Percentiles rank a stretch among this genome's conserved stretches.
These are phyloP conservation scores for Ivindomyrus marchei DNA, from an alignment of 2,113 vertebrate genomes.

Conservation along the genomic window DNA sequence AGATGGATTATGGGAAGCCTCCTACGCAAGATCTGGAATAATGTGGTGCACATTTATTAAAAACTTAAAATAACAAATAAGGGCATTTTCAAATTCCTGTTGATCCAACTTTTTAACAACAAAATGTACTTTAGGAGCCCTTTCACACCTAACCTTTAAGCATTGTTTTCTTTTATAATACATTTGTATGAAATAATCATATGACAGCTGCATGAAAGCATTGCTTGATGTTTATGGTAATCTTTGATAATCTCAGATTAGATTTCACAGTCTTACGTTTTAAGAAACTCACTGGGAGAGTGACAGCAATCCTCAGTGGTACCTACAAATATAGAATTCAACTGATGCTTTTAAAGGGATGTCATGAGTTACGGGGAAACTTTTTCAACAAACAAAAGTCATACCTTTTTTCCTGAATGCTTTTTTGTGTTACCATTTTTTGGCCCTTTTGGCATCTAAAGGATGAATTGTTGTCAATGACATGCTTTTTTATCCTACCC, in stretches of 20 bases:
- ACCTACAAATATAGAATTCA: conserved; percentile 5
- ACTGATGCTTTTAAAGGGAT: background rate
- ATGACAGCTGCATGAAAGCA: background rate
- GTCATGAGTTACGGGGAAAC: background rate
- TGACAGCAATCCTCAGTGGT: conserved; percentile 11
- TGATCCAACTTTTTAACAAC: background rate
- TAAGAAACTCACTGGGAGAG: background rate
- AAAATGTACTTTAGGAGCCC: background rate
- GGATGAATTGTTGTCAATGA: background rate
- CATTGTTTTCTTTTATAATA: background rate
- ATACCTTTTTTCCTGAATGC: background rate
- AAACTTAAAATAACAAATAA: background rate
- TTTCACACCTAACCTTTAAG: background rate
- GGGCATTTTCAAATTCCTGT: background rate
- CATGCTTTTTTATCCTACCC: background rate
- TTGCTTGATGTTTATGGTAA: background rate
- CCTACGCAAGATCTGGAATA: background rate
- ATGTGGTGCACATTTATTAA: background rate
- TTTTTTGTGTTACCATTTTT: background rate
- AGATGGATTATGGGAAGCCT: background rate
- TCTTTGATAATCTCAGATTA: conserved; percentile 4
- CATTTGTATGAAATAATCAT: background rate
- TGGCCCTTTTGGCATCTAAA: background rate
- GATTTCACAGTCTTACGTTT: background rate
- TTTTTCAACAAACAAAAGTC: conserved; percentile 3